Conservation (phyloP, 1,140 invertebrate genomes). For the Aleiodes sp. region DNA sequence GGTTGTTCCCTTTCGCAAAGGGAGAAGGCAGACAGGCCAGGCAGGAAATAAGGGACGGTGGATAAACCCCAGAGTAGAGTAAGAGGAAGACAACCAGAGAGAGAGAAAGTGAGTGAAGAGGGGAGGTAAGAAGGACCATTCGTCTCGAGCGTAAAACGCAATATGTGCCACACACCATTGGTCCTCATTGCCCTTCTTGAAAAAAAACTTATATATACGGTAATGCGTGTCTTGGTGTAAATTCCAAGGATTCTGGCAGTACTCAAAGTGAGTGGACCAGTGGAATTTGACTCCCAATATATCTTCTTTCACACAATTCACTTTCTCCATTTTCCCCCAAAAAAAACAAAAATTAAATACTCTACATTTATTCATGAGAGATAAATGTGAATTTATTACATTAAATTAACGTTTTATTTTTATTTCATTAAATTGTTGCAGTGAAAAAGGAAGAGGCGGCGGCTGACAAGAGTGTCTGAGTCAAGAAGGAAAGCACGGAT, state of each 20-base stretch:
- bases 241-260: constrained; percentile 21
- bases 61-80: constrained; percentile 10
- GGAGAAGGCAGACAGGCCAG: constrained; percentile 21
- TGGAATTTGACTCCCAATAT: background rate
- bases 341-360: background rate
- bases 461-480: background rate
- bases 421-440: constrained; percentile 3
- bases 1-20: constrained; percentile 18
- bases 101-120: constrained; percentile 1
- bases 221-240: background rate
- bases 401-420: background rate
- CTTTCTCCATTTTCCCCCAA: constrained; percentile 19
- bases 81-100: constrained; percentile 11
- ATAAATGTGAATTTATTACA: background rate
- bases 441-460: constrained; percentile 15
- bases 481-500: background rate
- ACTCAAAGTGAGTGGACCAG: constrained; percentile 6
- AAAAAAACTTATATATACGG: background rate
- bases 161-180: constrained; percentile 29
- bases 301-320: background rate
- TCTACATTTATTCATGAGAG: background rate
- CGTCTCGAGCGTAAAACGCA: constrained; percentile 30
- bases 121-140: constrained; percentile 25
- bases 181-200: background rate
- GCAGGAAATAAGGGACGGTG: constrained; percentile 31